phyloP scores from a whole-genome alignment of 2,888 invertebrate genomes.

The Sepioteuthis lessoniana region DNA sequence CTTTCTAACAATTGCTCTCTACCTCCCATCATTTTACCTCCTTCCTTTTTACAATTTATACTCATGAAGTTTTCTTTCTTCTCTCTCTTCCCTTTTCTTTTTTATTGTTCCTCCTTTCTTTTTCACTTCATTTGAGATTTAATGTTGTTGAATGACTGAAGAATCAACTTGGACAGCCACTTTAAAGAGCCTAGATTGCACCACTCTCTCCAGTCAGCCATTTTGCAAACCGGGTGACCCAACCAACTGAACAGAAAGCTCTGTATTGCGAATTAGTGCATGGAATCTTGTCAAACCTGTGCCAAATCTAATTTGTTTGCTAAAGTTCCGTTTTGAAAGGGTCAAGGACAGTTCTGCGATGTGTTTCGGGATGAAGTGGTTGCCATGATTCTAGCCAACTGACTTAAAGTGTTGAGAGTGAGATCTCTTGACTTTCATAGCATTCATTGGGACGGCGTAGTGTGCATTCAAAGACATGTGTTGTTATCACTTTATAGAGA shows the following conservation, averaged over 20 bases:
- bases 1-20: background rate
- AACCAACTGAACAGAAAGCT: background rate
- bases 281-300: slow-evolving; percentile 21
- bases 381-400: slow-evolving; percentile 12
- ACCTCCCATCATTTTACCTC: background rate
- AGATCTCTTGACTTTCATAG: background rate
- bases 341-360: background rate
- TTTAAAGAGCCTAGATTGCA: background rate
- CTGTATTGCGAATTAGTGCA: background rate
- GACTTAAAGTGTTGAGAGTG: slow-evolving; percentile 33
- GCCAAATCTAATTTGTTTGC: slow-evolving; percentile 33
- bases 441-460: background rate
- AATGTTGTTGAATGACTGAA: slow-evolving; percentile 15
- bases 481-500: background rate
- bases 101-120: background rate
- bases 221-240: background rate
- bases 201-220: background rate
- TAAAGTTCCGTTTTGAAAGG: slow-evolving; percentile 21
- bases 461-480: background rate
- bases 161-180: slow-evolving; percentile 21
- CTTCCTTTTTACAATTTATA: no score
- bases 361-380: slow-evolving; percentile 33
- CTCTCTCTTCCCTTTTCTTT: background rate
- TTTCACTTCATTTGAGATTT: background rate
- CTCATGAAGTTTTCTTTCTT: background rate